These are phyloP conservation scores for Rousettus madagascariensis DNA, from an alignment of 2,797 vertebrate species.

Conservation along the genomic window DNA sequence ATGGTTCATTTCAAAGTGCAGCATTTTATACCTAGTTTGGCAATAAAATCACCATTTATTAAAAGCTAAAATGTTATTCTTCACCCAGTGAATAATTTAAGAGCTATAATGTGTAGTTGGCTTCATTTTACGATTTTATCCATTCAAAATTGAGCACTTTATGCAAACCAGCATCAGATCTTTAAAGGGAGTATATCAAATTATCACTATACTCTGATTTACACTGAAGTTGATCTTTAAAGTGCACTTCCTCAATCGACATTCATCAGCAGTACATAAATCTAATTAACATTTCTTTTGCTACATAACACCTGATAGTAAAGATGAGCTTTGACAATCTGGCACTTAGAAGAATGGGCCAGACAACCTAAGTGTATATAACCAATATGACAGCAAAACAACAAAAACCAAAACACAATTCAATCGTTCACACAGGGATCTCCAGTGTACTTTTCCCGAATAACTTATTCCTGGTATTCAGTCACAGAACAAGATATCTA, in stretches of 20 bases:
- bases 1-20: neutral
- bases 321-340: neutral
- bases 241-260: slow-evolving; percentile 9
- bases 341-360: neutral
- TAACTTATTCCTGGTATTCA: neutral
- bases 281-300: neutral
- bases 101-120: neutral
- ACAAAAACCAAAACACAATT: neutral
- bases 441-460: neutral
- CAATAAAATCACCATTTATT: slow-evolving; percentile 16
- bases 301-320: neutral
- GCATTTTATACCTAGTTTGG: slow-evolving; percentile 1
- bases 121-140: slow-evolving; percentile 1
- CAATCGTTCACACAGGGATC: neutral
- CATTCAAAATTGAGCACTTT: slow-evolving; percentile 39
- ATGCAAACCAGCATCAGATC: neutral
- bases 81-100: neutral
- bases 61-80: slow-evolving; percentile 1
- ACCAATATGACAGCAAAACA: neutral
- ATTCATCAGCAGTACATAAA: neutral
- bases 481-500: neutral
- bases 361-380: neutral
- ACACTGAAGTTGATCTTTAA: slow-evolving; percentile 23
- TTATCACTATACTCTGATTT: slow-evolving; percentile 9
- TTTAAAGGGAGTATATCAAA: slow-evolving; percentile 9